Percentiles rank a stretch among this genome's conserved stretches.
phyloP scores from a whole-genome alignment of 2,888 invertebrate species.

The Selenia dentaria region DNA sequence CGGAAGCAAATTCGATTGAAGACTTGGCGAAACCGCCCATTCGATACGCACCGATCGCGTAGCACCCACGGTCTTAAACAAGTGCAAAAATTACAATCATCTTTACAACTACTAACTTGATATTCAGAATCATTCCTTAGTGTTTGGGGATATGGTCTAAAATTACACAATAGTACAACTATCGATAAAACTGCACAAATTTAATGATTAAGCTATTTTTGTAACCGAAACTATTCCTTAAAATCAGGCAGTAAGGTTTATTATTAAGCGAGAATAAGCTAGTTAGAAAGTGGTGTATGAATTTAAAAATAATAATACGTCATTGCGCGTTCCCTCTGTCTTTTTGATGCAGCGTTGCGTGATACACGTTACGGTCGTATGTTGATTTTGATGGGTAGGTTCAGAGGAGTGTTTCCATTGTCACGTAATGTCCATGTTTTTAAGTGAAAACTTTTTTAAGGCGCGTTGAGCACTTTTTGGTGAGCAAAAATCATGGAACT shows the following conservation, averaged over 20 bases:
- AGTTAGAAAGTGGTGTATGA: conserved; percentile 56
- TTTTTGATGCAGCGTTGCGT: conserved; percentile 71
- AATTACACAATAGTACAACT: too few species aligned
- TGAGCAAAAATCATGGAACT: too few species aligned
- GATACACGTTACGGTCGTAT: conserved; percentile 62
- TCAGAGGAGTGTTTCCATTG: conserved; percentile 51
- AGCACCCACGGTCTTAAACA: conserved; percentile 58
- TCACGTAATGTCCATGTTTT: too few species aligned
- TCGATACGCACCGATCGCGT: conserved; percentile 70
- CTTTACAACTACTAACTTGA: conserved; percentile 43
- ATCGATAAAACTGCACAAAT: neutral
- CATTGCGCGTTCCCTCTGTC: conserved; percentile 71
- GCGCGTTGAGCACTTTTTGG: too few species aligned
- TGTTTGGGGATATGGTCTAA: neutral
- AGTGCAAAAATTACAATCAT: conserved; percentile 75
- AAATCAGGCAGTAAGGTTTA: conserved; percentile 26
- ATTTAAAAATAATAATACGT: conserved; percentile 80
- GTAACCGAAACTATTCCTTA: neutral
- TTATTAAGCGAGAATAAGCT: conserved; percentile 33
- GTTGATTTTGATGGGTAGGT: conserved; percentile 70
- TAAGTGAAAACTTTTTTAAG: too few species aligned
- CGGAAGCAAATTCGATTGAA: conserved; percentile 57
- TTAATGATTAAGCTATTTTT: neutral
- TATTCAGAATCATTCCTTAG: neutral
- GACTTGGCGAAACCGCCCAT: conserved; percentile 73